phyloP scores from a whole-genome alignment of 2,888 invertebrate genomes.

The Antitype chi region DNA sequence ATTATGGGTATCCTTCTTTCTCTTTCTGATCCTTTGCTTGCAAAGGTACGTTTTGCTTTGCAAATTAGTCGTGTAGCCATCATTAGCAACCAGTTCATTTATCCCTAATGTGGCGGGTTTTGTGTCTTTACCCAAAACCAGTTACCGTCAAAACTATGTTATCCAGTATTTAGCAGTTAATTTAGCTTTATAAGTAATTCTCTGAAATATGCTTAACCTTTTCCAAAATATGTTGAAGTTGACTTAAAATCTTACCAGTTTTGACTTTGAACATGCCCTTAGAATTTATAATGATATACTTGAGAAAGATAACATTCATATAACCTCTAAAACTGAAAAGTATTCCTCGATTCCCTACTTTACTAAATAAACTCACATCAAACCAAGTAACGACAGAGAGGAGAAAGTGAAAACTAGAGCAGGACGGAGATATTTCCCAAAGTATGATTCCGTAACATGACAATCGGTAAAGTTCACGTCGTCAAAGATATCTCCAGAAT shows the following conservation, averaged over 20 bases:
- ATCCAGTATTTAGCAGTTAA: background rate
- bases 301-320: background rate
- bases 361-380: slow-evolving; percentile 17
- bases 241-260: background rate
- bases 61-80: slow-evolving; percentile 44
- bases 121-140: slow-evolving; percentile 4
- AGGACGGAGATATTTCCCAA: slow-evolving; percentile 39
- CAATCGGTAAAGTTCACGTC: slow-evolving; percentile 63
- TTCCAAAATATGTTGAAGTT: background rate
- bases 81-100: slow-evolving; percentile 47
- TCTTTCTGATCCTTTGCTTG: slow-evolving; percentile 12
- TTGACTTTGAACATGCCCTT: background rate
- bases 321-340: slow-evolving; percentile 1
- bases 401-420: slow-evolving; percentile 29
- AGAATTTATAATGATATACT: background rate
- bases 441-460: slow-evolving; percentile 55
- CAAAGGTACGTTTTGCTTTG: slow-evolving; percentile 45
- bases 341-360: background rate
- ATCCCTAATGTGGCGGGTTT: slow-evolving; percentile 26
- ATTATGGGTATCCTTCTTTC: background rate
- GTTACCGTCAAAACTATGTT: background rate
- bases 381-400: background rate
- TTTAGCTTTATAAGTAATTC: background rate
- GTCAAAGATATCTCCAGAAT: slow-evolving; percentile 65
- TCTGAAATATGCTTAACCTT: background rate